Evolutionary conservation across 2,113 vertebrate species (phyloP).

Genomic region (Leptosomus discolor): DNA sequence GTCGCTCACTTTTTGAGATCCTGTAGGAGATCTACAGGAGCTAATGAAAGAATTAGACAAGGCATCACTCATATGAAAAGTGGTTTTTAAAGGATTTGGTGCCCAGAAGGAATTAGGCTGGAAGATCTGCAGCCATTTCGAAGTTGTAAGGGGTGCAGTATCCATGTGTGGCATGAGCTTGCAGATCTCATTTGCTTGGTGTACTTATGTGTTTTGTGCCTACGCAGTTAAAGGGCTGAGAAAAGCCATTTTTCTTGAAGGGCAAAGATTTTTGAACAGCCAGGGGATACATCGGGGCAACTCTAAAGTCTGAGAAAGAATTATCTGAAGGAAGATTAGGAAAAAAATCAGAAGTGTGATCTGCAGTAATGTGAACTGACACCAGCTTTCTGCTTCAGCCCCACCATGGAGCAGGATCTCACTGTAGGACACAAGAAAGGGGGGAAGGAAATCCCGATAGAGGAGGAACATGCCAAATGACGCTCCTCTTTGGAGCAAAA

Average conservation of each 20-base stretch:
- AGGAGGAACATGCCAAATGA: background rate
- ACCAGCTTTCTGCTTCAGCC: background rate
- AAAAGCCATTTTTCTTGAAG: background rate
- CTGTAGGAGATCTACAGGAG: conserved; percentile 14
- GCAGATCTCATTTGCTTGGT: background rate
- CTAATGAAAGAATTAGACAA: background rate
- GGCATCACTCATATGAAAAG: conserved; percentile 5
- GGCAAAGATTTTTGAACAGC: background rate
- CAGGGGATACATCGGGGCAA: background rate
- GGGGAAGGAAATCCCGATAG: background rate
- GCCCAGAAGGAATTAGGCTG: background rate
- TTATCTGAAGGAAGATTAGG: background rate
- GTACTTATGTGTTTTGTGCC: background rate
- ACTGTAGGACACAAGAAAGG: background rate
- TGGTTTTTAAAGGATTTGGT: background rate
- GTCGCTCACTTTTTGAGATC: conserved; percentile 13
- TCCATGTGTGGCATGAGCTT: background rate
- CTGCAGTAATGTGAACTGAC: background rate
- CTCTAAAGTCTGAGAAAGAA: background rate
- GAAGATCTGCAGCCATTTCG: background rate
- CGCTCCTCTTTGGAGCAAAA: background rate
- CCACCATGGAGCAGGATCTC: background rate
- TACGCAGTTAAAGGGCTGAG: background rate
- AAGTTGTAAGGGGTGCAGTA: conserved; percentile 13
- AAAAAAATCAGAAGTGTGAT: background rate